These are phyloP conservation scores for Galbula dea DNA, from an alignment of 2,113 vertebrate genomes.

Conservation along the genomic window DNA sequence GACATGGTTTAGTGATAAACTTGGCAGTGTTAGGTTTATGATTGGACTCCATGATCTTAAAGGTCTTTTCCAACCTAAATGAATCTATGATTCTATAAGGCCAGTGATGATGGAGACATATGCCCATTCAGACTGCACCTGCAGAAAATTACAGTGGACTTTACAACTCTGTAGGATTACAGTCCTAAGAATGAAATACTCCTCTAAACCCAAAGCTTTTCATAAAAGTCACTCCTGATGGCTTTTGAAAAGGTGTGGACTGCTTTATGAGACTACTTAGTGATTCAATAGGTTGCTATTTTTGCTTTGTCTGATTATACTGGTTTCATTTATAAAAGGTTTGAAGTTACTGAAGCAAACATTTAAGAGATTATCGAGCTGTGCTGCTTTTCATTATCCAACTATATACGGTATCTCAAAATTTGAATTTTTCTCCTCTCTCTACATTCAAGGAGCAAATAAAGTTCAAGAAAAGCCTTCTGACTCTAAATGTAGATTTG, in stretches of 20 bases:
- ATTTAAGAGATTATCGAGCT: neutral
- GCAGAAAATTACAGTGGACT: neutral
- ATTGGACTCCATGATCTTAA: no score
- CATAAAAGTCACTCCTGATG: neutral
- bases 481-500: neutral
- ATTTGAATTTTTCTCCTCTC: neutral
- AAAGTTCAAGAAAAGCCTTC: neutral
- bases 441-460: neutral
- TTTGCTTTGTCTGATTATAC: neutral
- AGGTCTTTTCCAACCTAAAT: neutral
- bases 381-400: neutral
- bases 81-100: neutral
- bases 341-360: neutral
- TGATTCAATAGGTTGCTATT: neutral
- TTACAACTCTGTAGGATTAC: neutral
- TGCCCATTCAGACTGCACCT: neutral
- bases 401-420: neutral
- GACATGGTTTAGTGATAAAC: no score
- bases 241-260: neutral
- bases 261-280: neutral
- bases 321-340: neutral
- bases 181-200: neutral
- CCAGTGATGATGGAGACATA: rapidly evolving
- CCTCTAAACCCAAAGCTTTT: neutral
- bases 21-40: no score